These are phyloP conservation scores for Eremophila alpestris DNA, from an alignment of 2,797 vertebrate species.

Conservation along the genomic window DNA sequence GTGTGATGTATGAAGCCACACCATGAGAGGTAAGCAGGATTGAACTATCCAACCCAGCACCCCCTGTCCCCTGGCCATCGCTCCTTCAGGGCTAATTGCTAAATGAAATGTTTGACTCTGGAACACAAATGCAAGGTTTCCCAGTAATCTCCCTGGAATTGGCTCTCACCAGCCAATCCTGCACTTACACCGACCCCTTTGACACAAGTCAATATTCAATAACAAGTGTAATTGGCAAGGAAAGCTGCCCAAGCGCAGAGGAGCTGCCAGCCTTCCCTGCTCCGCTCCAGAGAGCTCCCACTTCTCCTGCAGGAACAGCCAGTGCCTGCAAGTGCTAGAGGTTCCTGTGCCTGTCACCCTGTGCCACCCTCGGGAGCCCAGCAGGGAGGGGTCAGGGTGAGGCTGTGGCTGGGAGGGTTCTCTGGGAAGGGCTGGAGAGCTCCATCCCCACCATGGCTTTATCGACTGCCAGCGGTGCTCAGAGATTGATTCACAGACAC, in stretches of 20 bases:
- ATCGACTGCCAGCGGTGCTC: neutral
- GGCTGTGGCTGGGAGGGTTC: neutral
- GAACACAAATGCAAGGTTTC: constrained; percentile 20
- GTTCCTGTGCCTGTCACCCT: neutral
- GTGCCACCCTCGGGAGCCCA: neutral
- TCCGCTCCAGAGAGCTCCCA: neutral
- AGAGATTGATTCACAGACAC: neutral
- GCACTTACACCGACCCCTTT: neutral
- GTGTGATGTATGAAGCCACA: neutral
- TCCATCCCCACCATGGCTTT: neutral
- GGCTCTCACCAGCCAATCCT: neutral
- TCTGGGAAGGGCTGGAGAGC: neutral
- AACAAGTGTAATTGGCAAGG: constrained; percentile 39
- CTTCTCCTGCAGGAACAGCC: neutral
- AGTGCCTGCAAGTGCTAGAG: neutral
- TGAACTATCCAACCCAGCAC: neutral
- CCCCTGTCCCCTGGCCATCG: neutral
- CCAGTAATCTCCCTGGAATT: neutral
- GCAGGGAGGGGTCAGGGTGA: neutral
- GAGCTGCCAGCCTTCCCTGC: neutral
- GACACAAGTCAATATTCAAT: constrained; percentile 18
- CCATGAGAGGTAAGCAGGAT: rapidly evolving
- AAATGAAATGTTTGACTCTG: neutral
- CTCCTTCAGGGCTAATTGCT: neutral
- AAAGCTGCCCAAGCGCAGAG: neutral